phyloP scores from a whole-genome alignment of 2,797 vertebrate species.

The Rhyacichthys aspro region DNA sequence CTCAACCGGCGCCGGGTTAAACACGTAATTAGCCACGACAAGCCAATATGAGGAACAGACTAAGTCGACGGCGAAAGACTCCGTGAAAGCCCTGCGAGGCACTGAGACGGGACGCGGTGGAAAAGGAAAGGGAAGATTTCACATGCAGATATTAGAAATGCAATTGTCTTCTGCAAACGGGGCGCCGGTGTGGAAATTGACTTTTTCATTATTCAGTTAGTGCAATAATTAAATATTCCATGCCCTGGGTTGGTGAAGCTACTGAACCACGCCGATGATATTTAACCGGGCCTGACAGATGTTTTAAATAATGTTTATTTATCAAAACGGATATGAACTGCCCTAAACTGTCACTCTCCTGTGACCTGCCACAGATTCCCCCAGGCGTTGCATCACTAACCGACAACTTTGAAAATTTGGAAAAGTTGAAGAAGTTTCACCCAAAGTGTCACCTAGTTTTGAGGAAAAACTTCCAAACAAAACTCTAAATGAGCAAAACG shows the following conservation, averaged over 20 bases:
- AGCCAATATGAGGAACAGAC: slow-evolving; percentile 65
- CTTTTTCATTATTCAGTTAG: slow-evolving; percentile 86
- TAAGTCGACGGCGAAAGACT: slow-evolving; percentile 62
- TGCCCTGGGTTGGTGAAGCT: slow-evolving; percentile 80
- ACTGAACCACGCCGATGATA: slow-evolving; percentile 78
- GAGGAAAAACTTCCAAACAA: neutral
- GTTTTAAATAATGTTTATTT: slow-evolving; percentile 88
- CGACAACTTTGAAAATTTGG: neutral
- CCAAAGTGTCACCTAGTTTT: neutral
- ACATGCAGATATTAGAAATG: slow-evolving; percentile 81
- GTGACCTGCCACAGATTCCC: slow-evolving; percentile 51
- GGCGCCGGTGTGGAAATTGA: slow-evolving; percentile 78
- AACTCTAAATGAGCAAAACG: slow-evolving; percentile 37
- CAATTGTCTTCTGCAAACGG: slow-evolving; percentile 79
- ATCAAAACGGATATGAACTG: slow-evolving; percentile 79
- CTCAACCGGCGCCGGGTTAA: slow-evolving; percentile 74
- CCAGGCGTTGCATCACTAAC: slow-evolving; percentile 39
- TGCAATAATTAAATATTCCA: slow-evolving; percentile 84
- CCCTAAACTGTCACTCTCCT: slow-evolving; percentile 66
- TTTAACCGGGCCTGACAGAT: slow-evolving; percentile 83
- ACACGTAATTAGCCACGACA: slow-evolving; percentile 73
- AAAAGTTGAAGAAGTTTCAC: slow-evolving; percentile 11
- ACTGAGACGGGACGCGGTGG: slow-evolving; percentile 58
- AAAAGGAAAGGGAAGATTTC: slow-evolving; percentile 56
- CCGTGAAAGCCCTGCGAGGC: slow-evolving; percentile 64